These are phyloP conservation scores for Stegophylla sp. DNA, from an alignment of 2,888 invertebrate genomes.

Conservation along the genomic window DNA sequence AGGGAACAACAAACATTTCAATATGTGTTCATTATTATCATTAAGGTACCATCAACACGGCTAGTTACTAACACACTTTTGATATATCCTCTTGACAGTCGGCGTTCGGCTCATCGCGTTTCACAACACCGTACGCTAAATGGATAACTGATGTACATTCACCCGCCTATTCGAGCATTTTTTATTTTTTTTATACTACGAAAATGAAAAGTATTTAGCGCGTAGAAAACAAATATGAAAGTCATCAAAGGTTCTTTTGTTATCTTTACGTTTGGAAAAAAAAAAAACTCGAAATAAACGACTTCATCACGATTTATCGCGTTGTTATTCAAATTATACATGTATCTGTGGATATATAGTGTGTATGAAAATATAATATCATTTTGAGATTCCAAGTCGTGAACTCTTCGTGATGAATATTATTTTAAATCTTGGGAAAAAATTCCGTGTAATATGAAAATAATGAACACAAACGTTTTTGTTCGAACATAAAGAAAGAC, in stretches of 20 bases:
- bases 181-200: not conserved
- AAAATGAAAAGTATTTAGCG: constrained; percentile 6
- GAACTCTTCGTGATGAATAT: not conserved
- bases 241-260: constrained; percentile 44
- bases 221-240: constrained; percentile 27
- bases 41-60: constrained; percentile 10
- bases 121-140: not conserved
- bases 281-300: constrained; percentile 4
- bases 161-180: not conserved
- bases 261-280: not conserved
- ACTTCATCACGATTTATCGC: constrained; percentile 18
- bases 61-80: constrained; percentile 9
- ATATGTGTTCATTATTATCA: constrained; percentile 20
- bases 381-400: constrained; percentile 29
- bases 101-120: not conserved
- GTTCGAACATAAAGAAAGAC: not conserved
- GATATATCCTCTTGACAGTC: not conserved
- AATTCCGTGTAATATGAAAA: not conserved
- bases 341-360: not conserved
- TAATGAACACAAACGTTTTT: constrained; percentile 1
- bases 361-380: not conserved
- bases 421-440: constrained; percentile 8
- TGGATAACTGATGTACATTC: not conserved
- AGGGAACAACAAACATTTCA: constrained; percentile 28
- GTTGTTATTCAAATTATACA: constrained; percentile 30